These are phyloP conservation scores for Drosophila lacteicornis DNA, from an alignment of 1,140 invertebrate species.

Conservation along the genomic window DNA sequence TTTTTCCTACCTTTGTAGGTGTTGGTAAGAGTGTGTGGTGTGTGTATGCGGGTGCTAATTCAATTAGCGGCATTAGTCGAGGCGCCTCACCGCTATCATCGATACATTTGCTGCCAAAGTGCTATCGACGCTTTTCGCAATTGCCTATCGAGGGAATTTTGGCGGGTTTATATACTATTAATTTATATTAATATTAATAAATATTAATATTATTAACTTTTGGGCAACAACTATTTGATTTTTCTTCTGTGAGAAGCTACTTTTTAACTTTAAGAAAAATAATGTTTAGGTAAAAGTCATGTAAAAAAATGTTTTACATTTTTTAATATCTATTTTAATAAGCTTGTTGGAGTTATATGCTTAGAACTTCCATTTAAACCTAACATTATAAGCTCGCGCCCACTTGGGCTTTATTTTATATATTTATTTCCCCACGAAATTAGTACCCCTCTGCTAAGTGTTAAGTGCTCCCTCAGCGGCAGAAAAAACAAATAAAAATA, in stretches of 20 bases:
- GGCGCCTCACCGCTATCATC: slow-evolving; percentile 14
- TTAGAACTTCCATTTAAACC: neutral
- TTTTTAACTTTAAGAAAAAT: neutral
- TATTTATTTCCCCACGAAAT: slow-evolving; percentile 34
- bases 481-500: slow-evolving; percentile 7
- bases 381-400: neutral
- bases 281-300: too few species aligned
- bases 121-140: slow-evolving; percentile 11
- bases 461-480: slow-evolving; percentile 16
- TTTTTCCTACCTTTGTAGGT: slow-evolving; percentile 4
- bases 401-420: neutral
- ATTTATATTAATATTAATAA: too few species aligned
- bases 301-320: neutral
- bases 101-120: slow-evolving; percentile 14
- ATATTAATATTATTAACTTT: neutral
- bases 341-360: neutral
- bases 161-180: too few species aligned
- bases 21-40: neutral
- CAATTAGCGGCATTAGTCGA: slow-evolving; percentile 57
- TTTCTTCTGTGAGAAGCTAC: too few species aligned
- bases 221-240: too few species aligned
- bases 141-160: slow-evolving; percentile 5
- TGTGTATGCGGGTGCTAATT: slow-evolving; percentile 57
- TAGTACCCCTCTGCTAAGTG: slow-evolving; percentile 40
- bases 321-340: neutral